Base-by-base conservation (phyloP, 2,797 vertebrate species). In the Nasua narica region DNA sequence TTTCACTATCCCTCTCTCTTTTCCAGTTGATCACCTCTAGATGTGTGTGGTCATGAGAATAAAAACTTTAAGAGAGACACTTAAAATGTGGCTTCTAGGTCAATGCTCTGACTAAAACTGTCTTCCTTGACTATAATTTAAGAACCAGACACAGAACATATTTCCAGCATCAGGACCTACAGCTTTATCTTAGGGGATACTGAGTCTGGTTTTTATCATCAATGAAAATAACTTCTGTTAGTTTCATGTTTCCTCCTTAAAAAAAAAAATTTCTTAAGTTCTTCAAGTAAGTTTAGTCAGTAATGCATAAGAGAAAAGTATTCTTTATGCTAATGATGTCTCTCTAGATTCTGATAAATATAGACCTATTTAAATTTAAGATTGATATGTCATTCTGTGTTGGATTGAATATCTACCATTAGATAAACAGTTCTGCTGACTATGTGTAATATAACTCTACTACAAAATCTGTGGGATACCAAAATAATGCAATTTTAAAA, bases 401-500 rank as follows among this genome's bases (percentile, higher is more conserved):
- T 58, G 65, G 3, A 82, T 0, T 83, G 1, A 89, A 87, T 74
- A 93, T 91, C 23, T 87, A 48, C 7, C 65, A n/a, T 35, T 10
- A 87, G 40, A 40, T 1, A 89, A 79, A 95, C 86, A 77, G 35
- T 62, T 86, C 67, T 91, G 12, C 11, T 97, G 5, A n/a, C 69
- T 56, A 12, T 60, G 7, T 70, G 2, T 52, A 48, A n/a, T 92
- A 87, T 94, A 91, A 87, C 5, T 82, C n/a, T n/a, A 70, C 32
- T 76, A 83, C 23, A 96, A 46, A 69, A 46, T 87, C 14, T 46
- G 0, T 43, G n/a, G 54, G 43, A n/a, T 2, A 83, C 1, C 13
- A 95, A 78, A 92, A 32, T 70, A 85, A 89, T 89, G 5, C 8
- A 81, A 35, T 76, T 92, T 94, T 79, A 25, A 77, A 94, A 90